Base-by-base conservation (phyloP, 1,140 invertebrate species). In the Anastatus disparis region DNA sequence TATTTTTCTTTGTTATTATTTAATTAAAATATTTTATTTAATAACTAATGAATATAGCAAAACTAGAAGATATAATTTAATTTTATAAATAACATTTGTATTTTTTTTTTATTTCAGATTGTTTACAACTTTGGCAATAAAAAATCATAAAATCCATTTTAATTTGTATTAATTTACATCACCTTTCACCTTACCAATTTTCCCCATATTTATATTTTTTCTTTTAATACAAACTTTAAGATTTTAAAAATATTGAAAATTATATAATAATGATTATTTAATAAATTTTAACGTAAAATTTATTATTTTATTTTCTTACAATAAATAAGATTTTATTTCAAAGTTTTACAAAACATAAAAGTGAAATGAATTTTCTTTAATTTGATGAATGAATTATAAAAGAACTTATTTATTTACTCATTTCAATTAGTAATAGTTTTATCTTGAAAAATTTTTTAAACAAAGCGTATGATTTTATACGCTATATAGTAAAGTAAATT, bases 61-160 rank as follows among this genome's bases (percentile, higher is more conserved):
- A 42, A 26, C 1, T 31, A 56, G 22, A 35, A 35, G 13, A 35
- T n/a, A 29, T 2, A 46, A 27, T 12, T 40, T 40, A 17, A n/a
- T 56, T 31, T 13, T 58, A 8, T 56, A 22, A 15, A 12, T 53
- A 61, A 29, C n/a, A 53, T 17, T 24, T 61, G 6, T 44, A 58
- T 26, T 55, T 56, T 24, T 70, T 53, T 62, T 50, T 58, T 38
- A n/a, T 70, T 70, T 64, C 68, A 70, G 68, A 63, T 64, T 56
- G 9, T 63, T 35, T 56, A 48, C 68, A 64, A 56, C 50, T 40
- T 40, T 70, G 59, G 53, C 1, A 64, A 70, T 64, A 64, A 70
- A 64, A 70, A 70, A 56, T 17, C 13, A 38, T n/a, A 61, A 62
- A 62, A 26, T n/a, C 7, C 27, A 61, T 40, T 53, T 46, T 46